Evolutionary conservation across 1,140 invertebrate species (phyloP).

Genomic region (Ephestia elutella): DNA sequence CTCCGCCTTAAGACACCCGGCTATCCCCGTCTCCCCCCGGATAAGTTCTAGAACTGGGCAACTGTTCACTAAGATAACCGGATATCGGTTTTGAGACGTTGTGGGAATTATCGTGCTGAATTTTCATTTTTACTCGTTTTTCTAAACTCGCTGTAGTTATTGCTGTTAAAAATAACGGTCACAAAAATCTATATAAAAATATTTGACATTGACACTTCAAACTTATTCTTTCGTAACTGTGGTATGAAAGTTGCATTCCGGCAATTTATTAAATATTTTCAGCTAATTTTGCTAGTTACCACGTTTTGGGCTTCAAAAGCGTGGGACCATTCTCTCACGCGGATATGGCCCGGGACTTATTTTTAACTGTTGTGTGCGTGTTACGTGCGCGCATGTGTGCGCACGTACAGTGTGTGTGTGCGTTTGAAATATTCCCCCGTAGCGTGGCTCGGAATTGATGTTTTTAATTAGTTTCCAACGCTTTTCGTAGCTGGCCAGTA

Average conservation of each 20-base stretch:
- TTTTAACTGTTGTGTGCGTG: conserved; percentile 56
- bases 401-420: conserved; percentile 36
- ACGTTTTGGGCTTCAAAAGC: conserved; percentile 16
- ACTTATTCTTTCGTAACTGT: too few relatives aligned
- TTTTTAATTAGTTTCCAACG: conserved; percentile 70
- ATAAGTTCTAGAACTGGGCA: conserved; percentile 56
- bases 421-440: conserved; percentile 59
- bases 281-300: conserved; percentile 20
- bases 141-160: not conserved
- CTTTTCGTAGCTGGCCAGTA: conserved; percentile 57
- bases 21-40: conserved; percentile 52
- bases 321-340: conserved; percentile 46
- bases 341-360: conserved; percentile 56
- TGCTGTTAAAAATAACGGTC: not conserved
- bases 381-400: conserved; percentile 28
- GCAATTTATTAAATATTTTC: too few relatives aligned
- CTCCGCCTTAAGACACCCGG: conserved; percentile 58
- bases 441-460: conserved; percentile 56
- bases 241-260: too few relatives aligned
- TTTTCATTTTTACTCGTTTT: not conserved
- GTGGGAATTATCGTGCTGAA: not conserved
- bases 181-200: too few relatives aligned
- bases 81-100: conserved; percentile 21
- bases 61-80: conserved; percentile 34
- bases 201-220: too few relatives aligned